These are phyloP conservation scores for Ethmia dodecea DNA, from an alignment of 2,888 invertebrate species.

Conservation along the genomic window DNA sequence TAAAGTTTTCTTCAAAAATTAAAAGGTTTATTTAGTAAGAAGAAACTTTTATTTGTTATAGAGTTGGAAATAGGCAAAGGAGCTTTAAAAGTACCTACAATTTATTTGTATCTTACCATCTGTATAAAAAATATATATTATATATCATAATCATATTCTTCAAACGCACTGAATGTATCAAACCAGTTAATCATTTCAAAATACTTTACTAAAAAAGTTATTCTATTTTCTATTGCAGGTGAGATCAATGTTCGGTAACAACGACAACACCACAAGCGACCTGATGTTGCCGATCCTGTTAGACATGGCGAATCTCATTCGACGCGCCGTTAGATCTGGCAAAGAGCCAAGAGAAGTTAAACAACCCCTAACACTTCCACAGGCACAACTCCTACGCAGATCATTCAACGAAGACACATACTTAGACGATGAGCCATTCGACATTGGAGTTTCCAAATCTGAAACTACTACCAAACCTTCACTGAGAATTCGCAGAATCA, in stretches of 20 bases:
- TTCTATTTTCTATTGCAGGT: conserved; percentile 59
- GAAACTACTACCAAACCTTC: conserved; percentile 25
- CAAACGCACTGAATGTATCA: too few species aligned
- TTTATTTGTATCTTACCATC: too few species aligned
- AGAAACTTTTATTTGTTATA: too few species aligned
- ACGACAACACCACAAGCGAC: conserved; percentile 71
- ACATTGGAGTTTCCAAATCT: conserved; percentile 33
- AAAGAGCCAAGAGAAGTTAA: conserved; percentile 52
- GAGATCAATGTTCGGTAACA: conserved; percentile 77
- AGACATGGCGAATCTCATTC: conserved; percentile 81
- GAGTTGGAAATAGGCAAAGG: too few species aligned
- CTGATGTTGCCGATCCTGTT: conserved; percentile 80
- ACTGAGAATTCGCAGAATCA: conserved; percentile 31
- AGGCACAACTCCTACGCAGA: conserved; percentile 51
- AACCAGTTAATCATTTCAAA: too few species aligned
- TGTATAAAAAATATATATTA: too few species aligned
- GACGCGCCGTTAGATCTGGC: conserved; percentile 63
- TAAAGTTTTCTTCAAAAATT: too few species aligned
- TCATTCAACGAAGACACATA: conserved; percentile 48
- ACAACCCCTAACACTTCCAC: conserved; percentile 30
- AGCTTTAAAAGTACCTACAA: too few species aligned
- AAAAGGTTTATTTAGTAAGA: too few species aligned
- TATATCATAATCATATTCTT: too few species aligned
- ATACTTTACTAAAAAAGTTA: too few species aligned
- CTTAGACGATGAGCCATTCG: conserved; percentile 47